These are phyloP conservation scores for Clarias gariepinus DNA, from an alignment of 2,113 vertebrate species.

Conservation along the genomic window DNA sequence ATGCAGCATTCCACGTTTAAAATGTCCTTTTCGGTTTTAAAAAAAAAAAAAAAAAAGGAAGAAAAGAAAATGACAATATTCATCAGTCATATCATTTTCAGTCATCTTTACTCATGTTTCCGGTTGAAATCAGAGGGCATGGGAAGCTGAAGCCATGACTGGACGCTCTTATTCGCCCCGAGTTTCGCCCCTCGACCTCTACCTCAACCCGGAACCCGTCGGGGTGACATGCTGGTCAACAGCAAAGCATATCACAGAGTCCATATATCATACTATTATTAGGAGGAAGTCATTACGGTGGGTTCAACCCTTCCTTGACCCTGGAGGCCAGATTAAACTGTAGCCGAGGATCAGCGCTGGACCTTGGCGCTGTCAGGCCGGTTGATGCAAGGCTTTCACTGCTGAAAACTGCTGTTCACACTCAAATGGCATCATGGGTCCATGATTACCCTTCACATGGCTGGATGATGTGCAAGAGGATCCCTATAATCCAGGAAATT, in stretches of 20 bases:
- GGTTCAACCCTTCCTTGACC: slow-evolving; percentile 74
- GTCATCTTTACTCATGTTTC: neutral
- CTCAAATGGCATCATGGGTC: slow-evolving; percentile 2
- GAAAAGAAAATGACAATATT: too few species aligned
- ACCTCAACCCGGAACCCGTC: slow-evolving; percentile 37
- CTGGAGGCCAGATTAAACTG: slow-evolving; percentile 63
- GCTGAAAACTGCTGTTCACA: neutral
- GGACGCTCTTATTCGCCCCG: slow-evolving; percentile 25
- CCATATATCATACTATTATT: slow-evolving; percentile 78
- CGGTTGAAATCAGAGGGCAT: neutral
- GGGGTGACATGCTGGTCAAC: slow-evolving; percentile 55
- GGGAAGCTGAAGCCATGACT: neutral
- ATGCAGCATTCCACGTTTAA: neutral
- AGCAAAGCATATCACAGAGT: slow-evolving; percentile 48
- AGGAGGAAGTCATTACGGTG: slow-evolving; percentile 77
- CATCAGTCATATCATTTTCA: neutral
- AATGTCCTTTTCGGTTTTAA: too few species aligned
- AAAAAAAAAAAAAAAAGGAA: too few species aligned
- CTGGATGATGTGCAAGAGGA: neutral
- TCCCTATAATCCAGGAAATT: neutral
- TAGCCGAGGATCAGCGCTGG: slow-evolving; percentile 62
- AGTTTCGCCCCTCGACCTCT: slow-evolving; percentile 2
- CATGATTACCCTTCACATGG: slow-evolving; percentile 13
- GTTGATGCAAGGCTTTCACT: slow-evolving; percentile 54
- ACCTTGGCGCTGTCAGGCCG: slow-evolving; percentile 38